phyloP scores from a whole-genome alignment of 2,888 invertebrate genomes.

The Epistrophe grossulariae region DNA sequence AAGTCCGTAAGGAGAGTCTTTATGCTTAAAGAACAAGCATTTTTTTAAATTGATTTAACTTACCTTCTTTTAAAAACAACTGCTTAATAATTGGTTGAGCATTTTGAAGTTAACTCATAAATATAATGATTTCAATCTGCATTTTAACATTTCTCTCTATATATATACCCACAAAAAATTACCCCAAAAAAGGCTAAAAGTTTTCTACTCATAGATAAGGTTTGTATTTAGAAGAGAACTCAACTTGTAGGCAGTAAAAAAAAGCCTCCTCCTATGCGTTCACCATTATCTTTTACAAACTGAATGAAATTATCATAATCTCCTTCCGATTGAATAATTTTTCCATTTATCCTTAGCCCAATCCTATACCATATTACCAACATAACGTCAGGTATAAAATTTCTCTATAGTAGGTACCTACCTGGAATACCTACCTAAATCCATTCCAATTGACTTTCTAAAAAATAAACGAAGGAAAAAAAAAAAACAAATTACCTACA shows the following conservation, averaged over 20 bases:
- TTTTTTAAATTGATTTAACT: too few species aligned
- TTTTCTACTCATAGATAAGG: neutral
- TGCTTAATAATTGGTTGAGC: neutral
- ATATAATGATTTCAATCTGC: neutral
- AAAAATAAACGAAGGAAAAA: neutral
- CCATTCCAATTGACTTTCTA: neutral
- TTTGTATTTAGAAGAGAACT: neutral
- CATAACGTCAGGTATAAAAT: neutral
- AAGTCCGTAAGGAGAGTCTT: too few species aligned
- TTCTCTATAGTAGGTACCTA: neutral
- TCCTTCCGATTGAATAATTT: constrained; percentile 43
- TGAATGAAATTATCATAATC: constrained; percentile 45
- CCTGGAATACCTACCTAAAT: neutral
- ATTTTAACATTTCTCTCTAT: neutral
- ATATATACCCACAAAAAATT: neutral
- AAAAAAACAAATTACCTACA: constrained; percentile 18
- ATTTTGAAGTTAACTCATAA: neutral
- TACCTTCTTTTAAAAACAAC: too few species aligned
- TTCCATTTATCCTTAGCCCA: constrained; percentile 23
- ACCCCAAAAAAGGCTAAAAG: neutral
- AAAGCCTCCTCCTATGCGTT: neutral
- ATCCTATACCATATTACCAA: neutral
- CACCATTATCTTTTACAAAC: constrained; percentile 23
- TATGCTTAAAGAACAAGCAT: too few species aligned
- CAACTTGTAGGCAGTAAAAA: too few species aligned